Evolutionary conservation across 2,113 vertebrate genomes (phyloP), one percentile per base, ranked within the genome.

Genomic region (Balaeniceps rex): DNA sequence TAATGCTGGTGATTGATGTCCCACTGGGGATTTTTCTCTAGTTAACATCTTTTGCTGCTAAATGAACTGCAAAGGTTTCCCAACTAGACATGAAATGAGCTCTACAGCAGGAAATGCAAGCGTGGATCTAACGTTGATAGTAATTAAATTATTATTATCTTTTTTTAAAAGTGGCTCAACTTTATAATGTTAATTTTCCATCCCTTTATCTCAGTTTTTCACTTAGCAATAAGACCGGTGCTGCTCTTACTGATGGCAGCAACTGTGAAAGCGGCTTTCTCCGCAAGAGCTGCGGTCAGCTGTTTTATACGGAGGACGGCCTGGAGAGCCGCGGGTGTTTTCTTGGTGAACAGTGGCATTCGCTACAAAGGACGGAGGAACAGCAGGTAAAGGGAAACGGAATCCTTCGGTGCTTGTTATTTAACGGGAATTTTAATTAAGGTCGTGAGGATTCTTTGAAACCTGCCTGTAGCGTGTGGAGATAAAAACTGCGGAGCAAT

Each of bases 241-340:
- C 90, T 24, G 81, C 38, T 6, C 68, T 46, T 3, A 6, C 91
- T 2, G 95, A 89, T 38, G 66, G 96, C 82, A 82, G 40, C 5
- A 72, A 82, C 60, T 55, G 86, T 2, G 83, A 68, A 64, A 93
- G 75, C 60, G 84, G 79, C 16, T 87, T 88, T 5, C 9, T 92
- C 47, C 95, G 92, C 82, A 79, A 85, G 69, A 95, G 63, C 28
- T 97, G 97, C 75, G 64, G 88, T 68, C 96, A 95, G 94, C 95
- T 84, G 78, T 95, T 97, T 34, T 96, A 93, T 6, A 96, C 97
- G 0, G 93, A 97, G 72, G 96, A 84, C 14, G 44, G 66, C 4
- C 87, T 96, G 71, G 91, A 65, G 85, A 96, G 96, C 83, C 95
- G 92, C 72, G 86, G 92, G 96, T 97, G 97, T 58, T 95, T 96